Base-by-base conservation (phyloP, 2,888 invertebrate species). In the Scaeva pyrastri region DNA sequence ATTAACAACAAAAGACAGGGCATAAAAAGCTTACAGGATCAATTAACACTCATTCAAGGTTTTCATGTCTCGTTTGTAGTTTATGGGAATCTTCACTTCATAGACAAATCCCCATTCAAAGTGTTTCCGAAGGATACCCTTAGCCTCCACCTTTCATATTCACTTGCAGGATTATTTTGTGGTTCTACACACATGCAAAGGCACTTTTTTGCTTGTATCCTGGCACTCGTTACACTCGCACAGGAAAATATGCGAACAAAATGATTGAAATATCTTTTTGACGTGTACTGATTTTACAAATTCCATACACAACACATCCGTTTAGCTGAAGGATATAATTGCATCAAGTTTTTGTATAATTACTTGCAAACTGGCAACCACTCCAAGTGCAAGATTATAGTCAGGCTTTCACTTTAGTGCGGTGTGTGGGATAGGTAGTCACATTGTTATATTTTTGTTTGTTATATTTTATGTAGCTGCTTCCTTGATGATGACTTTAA, bases 301-400 rank as follows among this genome's bases (percentile, higher is more conserved):
- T 43, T 55, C 23, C 62, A 43, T 52, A 39, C 31, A 31, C 31
- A n/a, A 68, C 72, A 36, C 50, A 19, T 68, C 68, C 55, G 55
- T 55, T 68, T 31, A 39, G 39, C 52, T 80, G 39, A 55, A 62
- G 56, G 43, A 26, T 43, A 70, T 71, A 77, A 82, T 81, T 77
- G 68, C 71, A 77, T 81, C 41, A 77, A 81, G 73, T 58, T 70
- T n/a, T 73, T 39, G 70, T 66, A 62, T 52, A 77, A 73, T 77
- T 66, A 70, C 77, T 71, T 71, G 52, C 62, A 45, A 58, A 71
- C 52, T 60, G 31, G 41, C 68, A 70, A 56, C 82, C 76, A 68
- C 60, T 76, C 43, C 41, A 72, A 60, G 60, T 76, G 84, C 68
- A 43, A 66, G 66, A 76, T 68, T 73, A 64, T 70, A 62, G 58